These are phyloP conservation scores for Trichoplusia ni DNA, from an alignment of 1,140 invertebrate species.

Conservation along the genomic window DNA sequence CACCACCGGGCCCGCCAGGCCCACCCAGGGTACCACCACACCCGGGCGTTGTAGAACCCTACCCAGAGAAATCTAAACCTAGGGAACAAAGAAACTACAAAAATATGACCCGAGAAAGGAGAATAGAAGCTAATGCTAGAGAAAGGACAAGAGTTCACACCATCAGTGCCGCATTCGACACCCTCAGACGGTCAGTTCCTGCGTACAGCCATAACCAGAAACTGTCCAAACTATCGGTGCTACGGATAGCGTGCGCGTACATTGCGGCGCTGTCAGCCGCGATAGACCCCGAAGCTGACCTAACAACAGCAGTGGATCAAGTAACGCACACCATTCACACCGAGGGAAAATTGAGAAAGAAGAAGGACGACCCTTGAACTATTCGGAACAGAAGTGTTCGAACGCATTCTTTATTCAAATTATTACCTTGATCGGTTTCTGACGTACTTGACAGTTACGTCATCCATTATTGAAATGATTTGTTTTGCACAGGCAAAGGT, in stretches of 20 bases:
- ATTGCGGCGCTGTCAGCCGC: slow-evolving; percentile 92
- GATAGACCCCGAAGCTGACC: slow-evolving; percentile 84
- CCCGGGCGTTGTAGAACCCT: slow-evolving; percentile 72
- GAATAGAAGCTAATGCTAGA: slow-evolving; percentile 96
- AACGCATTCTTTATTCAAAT: slow-evolving; percentile 34
- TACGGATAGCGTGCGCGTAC: slow-evolving; percentile 95
- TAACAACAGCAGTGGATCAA: slow-evolving; percentile 91
- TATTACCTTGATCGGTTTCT: slow-evolving; percentile 29
- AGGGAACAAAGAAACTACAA: slow-evolving; percentile 94
- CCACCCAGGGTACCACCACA: slow-evolving; percentile 82
- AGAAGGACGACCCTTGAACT: slow-evolving; percentile 87
- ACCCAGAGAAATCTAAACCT: slow-evolving; percentile 63
- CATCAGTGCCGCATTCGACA: slow-evolving; percentile 97
- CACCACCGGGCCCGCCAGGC: slow-evolving; percentile 52
- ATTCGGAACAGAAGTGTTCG: slow-evolving; percentile 3
- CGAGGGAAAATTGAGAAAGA: slow-evolving; percentile 93
- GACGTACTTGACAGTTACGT: too few relatives aligned
- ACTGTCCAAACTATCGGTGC: slow-evolving; percentile 94
- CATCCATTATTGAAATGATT: too few relatives aligned
- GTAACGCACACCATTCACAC: slow-evolving; percentile 95
- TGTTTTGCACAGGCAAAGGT: too few relatives aligned
- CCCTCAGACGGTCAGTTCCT: slow-evolving; percentile 90
- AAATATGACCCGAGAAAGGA: slow-evolving; percentile 95
- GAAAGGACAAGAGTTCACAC: slow-evolving; percentile 96
- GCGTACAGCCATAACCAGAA: slow-evolving; percentile 96